Evolutionary conservation across 2,888 invertebrate genomes (phyloP), one percentile per base, ranked within the genome.

Genomic region (Oscheius myriophilus): DNA sequence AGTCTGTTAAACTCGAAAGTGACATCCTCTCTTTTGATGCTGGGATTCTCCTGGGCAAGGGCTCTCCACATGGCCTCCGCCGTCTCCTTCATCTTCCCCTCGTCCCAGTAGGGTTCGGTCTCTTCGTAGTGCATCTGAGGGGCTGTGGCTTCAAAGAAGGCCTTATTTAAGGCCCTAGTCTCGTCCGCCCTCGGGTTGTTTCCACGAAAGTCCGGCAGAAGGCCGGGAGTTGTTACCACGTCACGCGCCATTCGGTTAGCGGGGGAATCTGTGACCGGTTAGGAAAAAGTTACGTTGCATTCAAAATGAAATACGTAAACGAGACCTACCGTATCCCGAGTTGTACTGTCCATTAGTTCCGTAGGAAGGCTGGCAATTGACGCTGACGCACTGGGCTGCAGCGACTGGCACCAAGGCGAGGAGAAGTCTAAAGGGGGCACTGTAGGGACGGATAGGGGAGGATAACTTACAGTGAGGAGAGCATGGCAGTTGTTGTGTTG

Each of bases 191-290:
- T 82, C 78, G 72, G 80, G 51, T 71, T 53, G 65, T 82, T 82
- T 41, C 83, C 83, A 59, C 74, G 77, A 69, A 79, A 83, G 66
- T 83, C 80, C 54, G 83, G 83, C 42, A 84, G 73, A 63, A 81
- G 80, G 21, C 84, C 84, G 16, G 82, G 82, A 41, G 26, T 23
- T 21, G 33, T 33, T 33, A 33, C 33, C 33, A 33, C 33, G 33
- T 3, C 33, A 33, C 33, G 33, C 33, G 33, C 33, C 33, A 33
- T 33, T 33, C 33, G 33, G 41, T 58, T 42, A 49, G 61, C 46
- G 16, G 26, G 55, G 46, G 23, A 23, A 21, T 58, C 58, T 58
- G 42, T 43, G 49, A 11, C 33, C 61, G 61, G 26, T 61, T 61
- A 61, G 23, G 25, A 23, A 21, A 39, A 7, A n/a, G 42, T 49